These are phyloP conservation scores for Sarcophaga variegata DNA, from an alignment of 2,888 invertebrate genomes.

Conservation along the genomic window DNA sequence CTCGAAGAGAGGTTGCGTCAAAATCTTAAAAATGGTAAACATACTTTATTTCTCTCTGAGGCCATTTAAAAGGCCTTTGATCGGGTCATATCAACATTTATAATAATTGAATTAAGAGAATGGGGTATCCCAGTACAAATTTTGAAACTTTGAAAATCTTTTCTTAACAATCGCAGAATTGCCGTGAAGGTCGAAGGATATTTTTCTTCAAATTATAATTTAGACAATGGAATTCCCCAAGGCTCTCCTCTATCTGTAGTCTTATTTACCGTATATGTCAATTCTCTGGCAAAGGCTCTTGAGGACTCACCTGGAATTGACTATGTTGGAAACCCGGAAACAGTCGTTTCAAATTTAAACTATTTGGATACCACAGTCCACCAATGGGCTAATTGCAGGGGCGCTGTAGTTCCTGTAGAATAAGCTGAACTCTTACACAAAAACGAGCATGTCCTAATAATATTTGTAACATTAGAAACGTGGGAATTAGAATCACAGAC, in stretches of 20 bases:
- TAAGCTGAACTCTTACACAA: conserved; percentile 30
- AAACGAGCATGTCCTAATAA: conserved; percentile 12
- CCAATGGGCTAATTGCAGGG: neutral
- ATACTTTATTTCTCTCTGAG: neutral
- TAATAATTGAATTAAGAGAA: conserved; percentile 9
- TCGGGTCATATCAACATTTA: conserved; percentile 9
- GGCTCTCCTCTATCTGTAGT: neutral
- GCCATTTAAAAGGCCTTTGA: neutral
- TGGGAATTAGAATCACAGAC: neutral
- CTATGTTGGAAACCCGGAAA: neutral
- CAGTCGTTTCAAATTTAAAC: neutral
- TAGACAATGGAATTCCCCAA: neutral
- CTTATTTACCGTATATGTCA: neutral
- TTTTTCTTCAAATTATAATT: neutral
- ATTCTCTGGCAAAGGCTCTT: neutral
- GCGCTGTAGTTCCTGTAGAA: conserved; percentile 7
- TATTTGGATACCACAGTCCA: conserved; percentile 7
- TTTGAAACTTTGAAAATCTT: conserved; percentile 19
- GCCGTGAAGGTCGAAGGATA: conserved; percentile 24
- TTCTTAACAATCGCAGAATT: conserved; percentile 20
- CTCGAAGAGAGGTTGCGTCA: no score
- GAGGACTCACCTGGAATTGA: neutral
- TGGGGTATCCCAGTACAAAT: conserved; percentile 1
- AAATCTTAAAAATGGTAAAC: no score
- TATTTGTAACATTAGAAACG: neutral